These are phyloP conservation scores for Lepus americanus DNA, from an alignment of 2,113 vertebrate genomes.

Conservation along the genomic window DNA sequence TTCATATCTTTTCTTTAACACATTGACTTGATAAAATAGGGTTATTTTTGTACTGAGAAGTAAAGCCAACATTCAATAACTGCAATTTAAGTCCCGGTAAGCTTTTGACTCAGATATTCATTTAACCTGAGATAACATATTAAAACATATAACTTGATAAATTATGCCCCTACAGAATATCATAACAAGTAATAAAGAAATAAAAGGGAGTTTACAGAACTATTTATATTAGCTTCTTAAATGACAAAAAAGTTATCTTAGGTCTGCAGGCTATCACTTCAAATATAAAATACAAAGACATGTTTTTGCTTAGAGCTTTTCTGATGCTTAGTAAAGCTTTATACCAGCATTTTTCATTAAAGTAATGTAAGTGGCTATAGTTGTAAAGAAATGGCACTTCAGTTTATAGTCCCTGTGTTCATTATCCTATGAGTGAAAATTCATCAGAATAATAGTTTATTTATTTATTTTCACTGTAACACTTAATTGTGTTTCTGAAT, in stretches of 20 bases:
- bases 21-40: slow-evolving; percentile 46
- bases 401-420: background rate
- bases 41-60: background rate
- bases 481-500: slow-evolving; percentile 36
- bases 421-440: background rate
- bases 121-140: slow-evolving; percentile 24
- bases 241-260: slow-evolving; percentile 25
- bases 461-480: background rate
- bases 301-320: slow-evolving; percentile 7
- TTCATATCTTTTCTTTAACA: slow-evolving; percentile 3
- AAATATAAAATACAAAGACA: slow-evolving; percentile 18
- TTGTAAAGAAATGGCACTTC: slow-evolving; percentile 9
- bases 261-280: slow-evolving; percentile 28
- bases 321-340: slow-evolving; percentile 38
- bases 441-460: background rate
- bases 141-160: slow-evolving; percentile 44
- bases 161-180: background rate
- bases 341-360: slow-evolving; percentile 43
- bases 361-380: slow-evolving; percentile 18
- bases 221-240: slow-evolving; percentile 57
- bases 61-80: slow-evolving; percentile 2
- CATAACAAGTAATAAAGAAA: slow-evolving; percentile 40
- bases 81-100: background rate
- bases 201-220: slow-evolving; percentile 16
- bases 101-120: slow-evolving; percentile 35